A percentile compares a stretch with the other conserved stretches of the same genome.
These are phyloP conservation scores for Coleophora deauratella DNA, from an alignment of 2,888 invertebrate species.

Conservation along the genomic window DNA sequence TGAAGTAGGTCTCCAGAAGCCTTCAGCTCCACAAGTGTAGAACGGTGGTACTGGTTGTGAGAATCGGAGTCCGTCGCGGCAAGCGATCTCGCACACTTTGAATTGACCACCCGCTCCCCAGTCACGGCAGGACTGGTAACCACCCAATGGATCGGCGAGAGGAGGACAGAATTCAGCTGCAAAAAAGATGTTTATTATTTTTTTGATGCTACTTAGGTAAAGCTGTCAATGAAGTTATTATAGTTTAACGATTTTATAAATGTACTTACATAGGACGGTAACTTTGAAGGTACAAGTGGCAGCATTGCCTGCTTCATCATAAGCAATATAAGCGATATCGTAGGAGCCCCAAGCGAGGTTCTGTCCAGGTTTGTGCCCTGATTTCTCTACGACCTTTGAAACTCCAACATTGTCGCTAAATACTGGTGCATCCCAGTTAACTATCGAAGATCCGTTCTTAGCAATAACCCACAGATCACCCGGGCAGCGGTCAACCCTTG, in stretches of 20 bases:
- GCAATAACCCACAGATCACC: slow-evolving; percentile 96
- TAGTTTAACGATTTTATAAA: background rate
- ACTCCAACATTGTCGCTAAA: slow-evolving; percentile 93
- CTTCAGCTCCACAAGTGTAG: slow-evolving; percentile 98
- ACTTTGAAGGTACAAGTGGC: slow-evolving; percentile 94
- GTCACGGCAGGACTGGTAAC: slow-evolving; percentile 92
- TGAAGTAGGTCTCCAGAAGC: slow-evolving; percentile 94
- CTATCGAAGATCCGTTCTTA: slow-evolving; percentile 91
- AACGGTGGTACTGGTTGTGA: slow-evolving; percentile 96
- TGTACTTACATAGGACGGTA: slow-evolving; percentile 85
- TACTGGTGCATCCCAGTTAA: slow-evolving; percentile 93
- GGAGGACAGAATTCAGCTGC: slow-evolving; percentile 94
- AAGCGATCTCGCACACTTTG: slow-evolving; percentile 94
- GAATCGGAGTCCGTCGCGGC: slow-evolving; percentile 90
- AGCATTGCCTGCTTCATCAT: slow-evolving; percentile 92
- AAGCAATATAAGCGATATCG: slow-evolving; percentile 94
- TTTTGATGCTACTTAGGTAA: background rate
- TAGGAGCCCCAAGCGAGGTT: slow-evolving; percentile 93
- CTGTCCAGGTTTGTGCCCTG: slow-evolving; percentile 90
- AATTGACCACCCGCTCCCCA: slow-evolving; percentile 98
- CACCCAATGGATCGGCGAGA: slow-evolving; percentile 91
- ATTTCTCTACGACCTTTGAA: slow-evolving; percentile 85
- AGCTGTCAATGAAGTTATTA: background rate
- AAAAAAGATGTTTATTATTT: slow-evolving; percentile 19
- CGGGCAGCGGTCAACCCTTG: slow-evolving; percentile 91